phyloP scores from a whole-genome alignment of 1,140 invertebrate genomes.

The Dinoponera quadriceps region DNA sequence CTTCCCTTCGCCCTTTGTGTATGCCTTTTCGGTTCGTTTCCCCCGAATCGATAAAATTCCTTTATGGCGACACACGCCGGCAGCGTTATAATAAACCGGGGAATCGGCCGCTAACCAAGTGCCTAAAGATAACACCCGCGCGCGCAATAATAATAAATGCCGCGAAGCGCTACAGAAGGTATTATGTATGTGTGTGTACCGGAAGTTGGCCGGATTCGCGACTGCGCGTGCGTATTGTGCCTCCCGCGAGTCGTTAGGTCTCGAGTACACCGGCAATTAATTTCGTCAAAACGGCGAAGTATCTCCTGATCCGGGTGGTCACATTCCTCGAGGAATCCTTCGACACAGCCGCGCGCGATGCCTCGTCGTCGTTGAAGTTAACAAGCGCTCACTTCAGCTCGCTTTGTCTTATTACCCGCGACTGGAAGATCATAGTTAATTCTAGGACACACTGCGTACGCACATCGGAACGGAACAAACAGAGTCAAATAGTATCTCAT shows the following conservation, averaged over 20 bases:
- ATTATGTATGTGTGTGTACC: no score
- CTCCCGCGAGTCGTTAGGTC: no score
- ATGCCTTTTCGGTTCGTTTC: conserved; percentile 60
- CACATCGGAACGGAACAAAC: background rate
- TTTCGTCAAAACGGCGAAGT: no score
- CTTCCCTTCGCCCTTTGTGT: conserved; percentile 58
- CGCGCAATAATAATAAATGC: conserved; percentile 22
- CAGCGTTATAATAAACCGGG: conserved; percentile 56
- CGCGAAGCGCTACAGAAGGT: background rate
- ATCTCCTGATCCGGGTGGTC: no score
- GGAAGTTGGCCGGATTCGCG: no score
- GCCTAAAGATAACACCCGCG: conserved; percentile 54
- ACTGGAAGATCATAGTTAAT: background rate
- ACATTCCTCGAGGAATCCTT: no score
- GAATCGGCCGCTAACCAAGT: conserved; percentile 47
- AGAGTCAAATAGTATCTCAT: background rate
- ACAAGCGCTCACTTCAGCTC: no score
- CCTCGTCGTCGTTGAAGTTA: no score
- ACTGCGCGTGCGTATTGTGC: no score
- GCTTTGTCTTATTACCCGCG: no score
- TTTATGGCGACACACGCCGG: conserved; percentile 52
- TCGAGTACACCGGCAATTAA: no score
- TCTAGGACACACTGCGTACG: background rate
- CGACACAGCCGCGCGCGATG: no score
- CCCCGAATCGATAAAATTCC: conserved; percentile 58